Percentiles rank a stretch among this genome's conserved stretches.
Conservation (phyloP, 2,888 invertebrate genomes). For the Polylopha cassiicola region DNA sequence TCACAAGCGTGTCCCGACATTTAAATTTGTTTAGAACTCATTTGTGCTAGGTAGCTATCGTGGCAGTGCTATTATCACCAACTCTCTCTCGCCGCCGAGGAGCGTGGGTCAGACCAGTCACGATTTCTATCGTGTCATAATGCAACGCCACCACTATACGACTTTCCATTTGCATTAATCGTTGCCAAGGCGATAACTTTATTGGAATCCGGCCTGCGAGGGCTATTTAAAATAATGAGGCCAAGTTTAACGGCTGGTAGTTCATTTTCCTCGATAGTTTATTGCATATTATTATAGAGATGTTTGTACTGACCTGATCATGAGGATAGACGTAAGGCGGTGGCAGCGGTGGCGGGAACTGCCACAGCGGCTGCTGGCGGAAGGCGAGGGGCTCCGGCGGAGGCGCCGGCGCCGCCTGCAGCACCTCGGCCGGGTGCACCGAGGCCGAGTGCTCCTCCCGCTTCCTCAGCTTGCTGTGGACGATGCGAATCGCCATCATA, state of each 20-base stretch:
- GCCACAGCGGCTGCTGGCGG: conserved; percentile 86
- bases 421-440: conserved; percentile 82
- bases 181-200: conserved; percentile 28
- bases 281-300: conserved; percentile 1
- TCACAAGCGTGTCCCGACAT: conserved; percentile 70
- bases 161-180: conserved; percentile 53
- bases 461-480: conserved; percentile 93
- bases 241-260: conserved; percentile 60
- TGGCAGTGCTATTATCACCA: conserved; percentile 47
- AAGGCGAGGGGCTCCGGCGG: conserved; percentile 78
- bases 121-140: conserved; percentile 61
- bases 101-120: conserved; percentile 61
- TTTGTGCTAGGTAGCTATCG: conserved; percentile 46
- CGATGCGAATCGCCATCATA: conserved; percentile 92
- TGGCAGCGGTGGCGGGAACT: conserved; percentile 88
- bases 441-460: conserved; percentile 86
- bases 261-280: background rate
- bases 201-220: conserved; percentile 35
- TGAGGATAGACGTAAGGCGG: conserved; percentile 86
- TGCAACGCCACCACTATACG: conserved; percentile 43
- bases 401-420: conserved; percentile 73
- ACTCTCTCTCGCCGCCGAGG: conserved; percentile 65
- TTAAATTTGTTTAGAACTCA: conserved; percentile 70
- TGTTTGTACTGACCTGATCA: conserved; percentile 86
- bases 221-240: conserved; percentile 53